These are phyloP conservation scores for Sardinella longiceps DNA, from an alignment of 2,797 vertebrate genomes.

Conservation along the genomic window DNA sequence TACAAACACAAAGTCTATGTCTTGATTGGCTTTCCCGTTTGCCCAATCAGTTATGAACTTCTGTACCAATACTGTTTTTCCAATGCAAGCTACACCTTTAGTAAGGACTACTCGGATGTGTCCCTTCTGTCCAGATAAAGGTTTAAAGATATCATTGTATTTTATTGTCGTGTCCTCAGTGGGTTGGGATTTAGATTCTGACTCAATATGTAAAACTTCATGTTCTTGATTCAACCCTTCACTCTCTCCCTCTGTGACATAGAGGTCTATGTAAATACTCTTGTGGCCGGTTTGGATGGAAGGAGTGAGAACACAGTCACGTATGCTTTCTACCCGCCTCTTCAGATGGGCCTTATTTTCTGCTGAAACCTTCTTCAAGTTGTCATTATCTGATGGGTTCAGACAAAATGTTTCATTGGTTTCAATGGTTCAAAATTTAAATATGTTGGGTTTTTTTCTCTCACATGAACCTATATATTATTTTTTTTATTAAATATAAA, in stretches of 20 bases:
- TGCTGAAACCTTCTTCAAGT: background rate
- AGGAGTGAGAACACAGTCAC: background rate
- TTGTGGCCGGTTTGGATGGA: background rate
- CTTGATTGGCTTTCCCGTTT: background rate
- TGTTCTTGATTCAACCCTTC: background rate
- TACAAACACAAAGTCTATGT: background rate
- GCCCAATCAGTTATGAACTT: background rate
- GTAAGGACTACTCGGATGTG: slow-evolving; percentile 14
- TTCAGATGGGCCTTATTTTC: background rate
- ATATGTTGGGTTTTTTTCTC: too few species aligned
- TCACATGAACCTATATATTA: too few species aligned
- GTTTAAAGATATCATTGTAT: slow-evolving; percentile 17
- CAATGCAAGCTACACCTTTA: background rate
- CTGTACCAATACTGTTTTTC: slow-evolving; percentile 9
- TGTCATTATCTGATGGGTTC: background rate
- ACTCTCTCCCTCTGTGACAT: background rate
- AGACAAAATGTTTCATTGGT: too few species aligned
- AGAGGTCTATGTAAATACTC: background rate
- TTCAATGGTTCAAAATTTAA: too few species aligned
- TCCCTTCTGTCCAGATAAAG: background rate
- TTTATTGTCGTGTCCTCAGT: background rate
- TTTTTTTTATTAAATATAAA: too few species aligned
- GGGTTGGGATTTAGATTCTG: background rate
- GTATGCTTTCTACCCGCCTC: background rate
- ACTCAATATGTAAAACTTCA: background rate